A percentile compares a stretch with the other conserved stretches of the same genome.
phyloP scores from a whole-genome alignment of 1,140 invertebrate species.

The Bombus affinis region DNA sequence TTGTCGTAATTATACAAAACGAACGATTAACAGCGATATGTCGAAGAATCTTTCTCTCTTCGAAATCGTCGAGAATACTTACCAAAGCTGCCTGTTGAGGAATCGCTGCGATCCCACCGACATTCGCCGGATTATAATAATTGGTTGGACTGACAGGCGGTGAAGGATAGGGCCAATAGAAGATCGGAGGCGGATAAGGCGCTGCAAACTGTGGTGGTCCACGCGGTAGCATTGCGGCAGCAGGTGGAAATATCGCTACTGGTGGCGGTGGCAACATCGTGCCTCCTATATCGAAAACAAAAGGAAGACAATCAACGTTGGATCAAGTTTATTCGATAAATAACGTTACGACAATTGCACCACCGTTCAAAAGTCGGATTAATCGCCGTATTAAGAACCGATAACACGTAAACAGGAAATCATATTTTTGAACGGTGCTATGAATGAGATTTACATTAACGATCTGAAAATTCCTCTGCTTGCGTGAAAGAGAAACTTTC shows the following conservation, averaged over 20 bases:
- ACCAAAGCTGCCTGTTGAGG: conserved; percentile 78
- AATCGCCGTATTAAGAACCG: too few relatives aligned
- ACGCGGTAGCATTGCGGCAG: conserved; percentile 74
- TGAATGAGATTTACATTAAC: too few relatives aligned
- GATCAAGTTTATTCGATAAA: background rate
- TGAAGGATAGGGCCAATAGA: conserved; percentile 96
- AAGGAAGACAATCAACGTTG: conserved; percentile 34
- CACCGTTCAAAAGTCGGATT: background rate
- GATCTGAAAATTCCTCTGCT: background rate
- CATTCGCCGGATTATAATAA: conserved; percentile 86
- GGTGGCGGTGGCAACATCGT: conserved; percentile 83
- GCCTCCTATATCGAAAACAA: conserved; percentile 79
- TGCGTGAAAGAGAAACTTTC: background rate
- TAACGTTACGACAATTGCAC: background rate
- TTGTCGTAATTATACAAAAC: background rate
- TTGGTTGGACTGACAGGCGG: conserved; percentile 95
- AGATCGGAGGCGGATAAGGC: conserved; percentile 85
- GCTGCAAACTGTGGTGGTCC: conserved; percentile 84
- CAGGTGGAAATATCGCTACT: conserved; percentile 79
- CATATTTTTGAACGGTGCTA: background rate
- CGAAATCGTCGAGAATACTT: conserved; percentile 24
- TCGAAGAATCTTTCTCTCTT: background rate
- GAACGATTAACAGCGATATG: too few relatives aligned
- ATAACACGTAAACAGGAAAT: background rate
- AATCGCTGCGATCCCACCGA: conserved; percentile 76